phyloP scores from a whole-genome alignment of 2,113 vertebrate genomes.

The Triplophysa rosa region DNA sequence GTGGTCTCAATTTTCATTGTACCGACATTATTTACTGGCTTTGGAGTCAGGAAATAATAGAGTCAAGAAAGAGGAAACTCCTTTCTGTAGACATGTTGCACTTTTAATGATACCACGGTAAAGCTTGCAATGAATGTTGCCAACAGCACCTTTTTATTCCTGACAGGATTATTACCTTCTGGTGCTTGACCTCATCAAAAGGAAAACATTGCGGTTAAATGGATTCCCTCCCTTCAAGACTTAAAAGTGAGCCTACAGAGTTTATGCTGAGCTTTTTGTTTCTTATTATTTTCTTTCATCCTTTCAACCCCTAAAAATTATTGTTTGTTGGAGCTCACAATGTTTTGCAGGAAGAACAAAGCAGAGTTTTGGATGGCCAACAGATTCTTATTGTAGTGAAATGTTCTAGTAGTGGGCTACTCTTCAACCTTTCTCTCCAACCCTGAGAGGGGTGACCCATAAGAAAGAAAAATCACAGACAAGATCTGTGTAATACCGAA shows the following conservation, averaged over 20 bases:
- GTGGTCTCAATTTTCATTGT: constrained; percentile 42
- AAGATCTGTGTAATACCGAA: too few species aligned
- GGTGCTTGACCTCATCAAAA: constrained; percentile 28
- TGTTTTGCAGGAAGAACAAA: neutral
- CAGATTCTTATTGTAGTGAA: too few species aligned
- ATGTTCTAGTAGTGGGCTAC: too few species aligned
- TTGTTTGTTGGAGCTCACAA: constrained; percentile 22
- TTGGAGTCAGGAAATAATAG: constrained; percentile 30
- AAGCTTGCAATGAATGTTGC: constrained; percentile 21
- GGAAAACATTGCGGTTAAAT: constrained; percentile 15
- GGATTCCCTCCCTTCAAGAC: neutral
- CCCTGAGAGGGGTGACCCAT: too few species aligned
- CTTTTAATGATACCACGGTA: constrained; percentile 41
- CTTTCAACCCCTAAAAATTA: neutral
- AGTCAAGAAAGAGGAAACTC: constrained; percentile 31
- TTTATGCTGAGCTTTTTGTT: constrained; percentile 10
- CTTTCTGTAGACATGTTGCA: constrained; percentile 41
- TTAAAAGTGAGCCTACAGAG: constrained; percentile 20
- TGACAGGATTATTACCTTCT: constrained; percentile 16
- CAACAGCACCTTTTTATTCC: constrained; percentile 35
- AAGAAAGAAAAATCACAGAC: too few species aligned
- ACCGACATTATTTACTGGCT: constrained; percentile 38
- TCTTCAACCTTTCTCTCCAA: too few species aligned
- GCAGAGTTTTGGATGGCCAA: neutral
- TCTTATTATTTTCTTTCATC: constrained; percentile 1